Conservation (phyloP, 2,797 vertebrate genomes). For the Poecilia wingei region DNA sequence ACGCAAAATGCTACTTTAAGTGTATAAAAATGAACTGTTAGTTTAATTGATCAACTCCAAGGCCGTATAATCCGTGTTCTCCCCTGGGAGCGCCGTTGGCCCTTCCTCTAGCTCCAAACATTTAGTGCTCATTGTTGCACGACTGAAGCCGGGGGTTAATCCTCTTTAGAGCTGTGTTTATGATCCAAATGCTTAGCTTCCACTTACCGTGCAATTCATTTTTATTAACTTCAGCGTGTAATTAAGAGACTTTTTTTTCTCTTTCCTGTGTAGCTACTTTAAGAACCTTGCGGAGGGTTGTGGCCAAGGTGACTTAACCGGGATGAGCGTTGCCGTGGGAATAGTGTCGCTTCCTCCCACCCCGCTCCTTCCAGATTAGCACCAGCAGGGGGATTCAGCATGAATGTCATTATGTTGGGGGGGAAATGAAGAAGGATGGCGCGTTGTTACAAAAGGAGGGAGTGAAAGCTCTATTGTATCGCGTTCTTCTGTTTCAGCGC, state of each 20-base stretch:
- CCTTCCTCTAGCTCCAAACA: slow-evolving; percentile 18
- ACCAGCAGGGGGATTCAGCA: slow-evolving; percentile 3
- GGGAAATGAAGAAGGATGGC: slow-evolving; percentile 28
- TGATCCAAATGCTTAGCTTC: slow-evolving; percentile 44
- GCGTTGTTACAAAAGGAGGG: slow-evolving; percentile 15
- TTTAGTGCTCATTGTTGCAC: slow-evolving; percentile 47
- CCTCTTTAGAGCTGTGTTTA: slow-evolving; percentile 45
- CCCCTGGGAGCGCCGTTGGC: slow-evolving; percentile 8
- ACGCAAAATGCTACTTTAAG: neutral
- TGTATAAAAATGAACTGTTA: neutral
- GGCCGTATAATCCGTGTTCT: neutral
- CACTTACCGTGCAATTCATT: slow-evolving; percentile 52
- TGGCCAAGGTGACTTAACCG: slow-evolving; percentile 48
- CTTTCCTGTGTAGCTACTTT: slow-evolving; percentile 8
- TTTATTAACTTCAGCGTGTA: slow-evolving; percentile 51
- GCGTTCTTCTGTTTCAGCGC: slow-evolving; percentile 14
- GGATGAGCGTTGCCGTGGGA: slow-evolving; percentile 21
- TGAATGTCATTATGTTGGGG: slow-evolving; percentile 15
- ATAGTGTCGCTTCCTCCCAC: slow-evolving; percentile 2
- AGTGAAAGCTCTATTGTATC: slow-evolving; percentile 8
- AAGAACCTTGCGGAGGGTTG: slow-evolving; percentile 5
- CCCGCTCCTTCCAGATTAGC: neutral
- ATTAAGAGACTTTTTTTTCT: slow-evolving; percentile 45
- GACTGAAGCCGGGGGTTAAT: slow-evolving; percentile 52
- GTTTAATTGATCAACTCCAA: neutral